Evolutionary conservation across 2,797 vertebrate genomes (phyloP), one percentile per base, ranked within the genome.

Genomic region (Acrocephalus scirpaceus): DNA sequence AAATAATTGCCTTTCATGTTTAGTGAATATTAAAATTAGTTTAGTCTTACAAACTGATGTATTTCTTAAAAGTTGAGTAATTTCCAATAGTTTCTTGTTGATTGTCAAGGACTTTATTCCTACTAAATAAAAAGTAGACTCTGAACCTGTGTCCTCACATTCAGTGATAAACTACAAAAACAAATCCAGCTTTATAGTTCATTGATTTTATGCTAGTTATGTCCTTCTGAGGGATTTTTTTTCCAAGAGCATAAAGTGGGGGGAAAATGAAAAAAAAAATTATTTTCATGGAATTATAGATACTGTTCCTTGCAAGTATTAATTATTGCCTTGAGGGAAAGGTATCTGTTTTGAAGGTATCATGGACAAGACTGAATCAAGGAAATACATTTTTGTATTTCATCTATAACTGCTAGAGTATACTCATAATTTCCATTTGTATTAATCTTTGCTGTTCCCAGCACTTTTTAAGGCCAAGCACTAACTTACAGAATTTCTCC

Each of bases 201-300:
- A 83, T 86, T 88, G 95, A 88, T 90, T 93, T 90, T 88, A 66
- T 69, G 54, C 22, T 81, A 34, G 57, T 50, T 93, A 72, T 40
- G 40, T 13, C 30, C n/a, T 87, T 86, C 45, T 76, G 67, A 88
- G 61, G 12, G 30, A 1, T 0, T 27, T 23, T 60, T 73, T 44
- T 32, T 3, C 27, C 36, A 34, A 5, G 5, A 10, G 58, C 6
- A 18, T 34, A 27, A 88, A 86, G 14, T 26, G 21, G 5, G 1
- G 3, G 2, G 67, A n/a, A 21, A 91, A 78, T 78, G 38, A 74
- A 88, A 84, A 88, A 65, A 65, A 4, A 67, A 61, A 25, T 45
- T 75, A 19, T 60, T 91, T 72, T 58, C 40, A 58, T 0, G 1
- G 36, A 61, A 61, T 86, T 86, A 57, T 26, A 65, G 47, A 11